A percentile compares a stretch with the other conserved stretches of the same genome.
Conservation (phyloP, 2,797 vertebrate species). For the Enteromius viviparus region DNA sequence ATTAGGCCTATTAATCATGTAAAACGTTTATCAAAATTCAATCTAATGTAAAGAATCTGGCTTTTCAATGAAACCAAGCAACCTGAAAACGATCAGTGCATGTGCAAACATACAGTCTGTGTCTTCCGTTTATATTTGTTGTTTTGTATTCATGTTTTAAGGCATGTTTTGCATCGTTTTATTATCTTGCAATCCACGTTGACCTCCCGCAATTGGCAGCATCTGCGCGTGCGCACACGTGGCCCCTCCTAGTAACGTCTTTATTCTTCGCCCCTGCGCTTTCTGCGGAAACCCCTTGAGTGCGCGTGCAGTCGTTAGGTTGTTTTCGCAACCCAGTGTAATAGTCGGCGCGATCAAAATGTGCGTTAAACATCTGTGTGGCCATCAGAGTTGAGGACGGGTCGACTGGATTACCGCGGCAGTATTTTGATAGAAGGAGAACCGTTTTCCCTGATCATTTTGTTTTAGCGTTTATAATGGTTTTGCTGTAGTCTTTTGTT, state of each 20-base stretch:
- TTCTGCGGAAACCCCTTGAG: constrained; percentile 51
- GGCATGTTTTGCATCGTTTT: neutral
- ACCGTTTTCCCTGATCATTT: neutral
- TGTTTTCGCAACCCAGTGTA: constrained; percentile 14
- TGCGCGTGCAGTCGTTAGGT: neutral
- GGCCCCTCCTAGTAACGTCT: neutral
- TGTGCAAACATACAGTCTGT: neutral
- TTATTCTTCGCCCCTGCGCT: constrained; percentile 50
- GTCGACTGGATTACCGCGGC: constrained; percentile 25
- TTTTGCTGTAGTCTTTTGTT: constrained; percentile 31
- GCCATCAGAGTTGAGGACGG: neutral
- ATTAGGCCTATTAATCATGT: neutral
- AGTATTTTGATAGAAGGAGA: constrained; percentile 9
- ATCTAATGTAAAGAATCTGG: neutral
- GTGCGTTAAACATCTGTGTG: neutral
- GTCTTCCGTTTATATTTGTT: neutral
- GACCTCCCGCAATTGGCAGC: neutral
- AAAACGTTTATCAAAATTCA: neutral
- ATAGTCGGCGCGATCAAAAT: no score
- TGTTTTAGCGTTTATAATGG: constrained; percentile 22
- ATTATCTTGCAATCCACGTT: neutral
- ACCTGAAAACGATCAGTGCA: neutral
- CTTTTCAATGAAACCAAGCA: neutral
- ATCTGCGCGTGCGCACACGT: constrained; percentile 16
- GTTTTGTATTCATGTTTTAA: neutral